Percentiles rank a stretch among this genome's conserved stretches.
Conservation (phyloP, 2,113 vertebrate genomes). For the Cheirogaleus medius region DNA sequence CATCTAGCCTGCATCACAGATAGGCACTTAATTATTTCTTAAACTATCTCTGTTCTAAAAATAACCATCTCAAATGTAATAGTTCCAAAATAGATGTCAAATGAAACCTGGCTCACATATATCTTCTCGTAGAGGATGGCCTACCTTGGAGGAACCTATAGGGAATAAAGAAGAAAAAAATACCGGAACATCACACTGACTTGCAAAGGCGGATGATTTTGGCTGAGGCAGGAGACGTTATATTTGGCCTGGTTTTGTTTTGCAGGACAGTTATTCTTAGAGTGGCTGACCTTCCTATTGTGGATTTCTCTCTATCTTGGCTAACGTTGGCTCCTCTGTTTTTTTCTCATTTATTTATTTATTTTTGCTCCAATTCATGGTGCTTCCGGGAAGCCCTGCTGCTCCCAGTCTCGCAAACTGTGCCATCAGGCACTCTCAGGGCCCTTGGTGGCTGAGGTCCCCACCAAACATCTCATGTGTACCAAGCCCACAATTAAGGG, state of each 20-base stretch:
- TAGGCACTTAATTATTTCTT: slow-evolving; percentile 53
- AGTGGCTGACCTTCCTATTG: slow-evolving; percentile 53
- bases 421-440: neutral
- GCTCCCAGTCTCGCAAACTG: neutral
- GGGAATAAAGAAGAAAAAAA: slow-evolving; percentile 44
- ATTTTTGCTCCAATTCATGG: neutral
- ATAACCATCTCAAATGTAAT: slow-evolving; percentile 33
- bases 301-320: slow-evolving; percentile 45
- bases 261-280: slow-evolving; percentile 67
- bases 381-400: neutral
- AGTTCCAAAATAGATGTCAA: slow-evolving; percentile 55
- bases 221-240: slow-evolving; percentile 20
- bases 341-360: neutral
- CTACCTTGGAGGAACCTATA: slow-evolving; percentile 37
- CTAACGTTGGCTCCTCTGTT: neutral
- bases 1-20: neutral
- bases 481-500: neutral
- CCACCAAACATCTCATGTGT: rapidly evolving
- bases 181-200: neutral
- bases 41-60: slow-evolving; percentile 67
- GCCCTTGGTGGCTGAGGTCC: neutral
- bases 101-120: slow-evolving; percentile 41
- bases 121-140: slow-evolving; percentile 58
- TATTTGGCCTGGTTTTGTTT: slow-evolving; percentile 60
- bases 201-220: slow-evolving; percentile 53